Conservation (phyloP, 2,113 vertebrate species). For the Chitala chitala region DNA sequence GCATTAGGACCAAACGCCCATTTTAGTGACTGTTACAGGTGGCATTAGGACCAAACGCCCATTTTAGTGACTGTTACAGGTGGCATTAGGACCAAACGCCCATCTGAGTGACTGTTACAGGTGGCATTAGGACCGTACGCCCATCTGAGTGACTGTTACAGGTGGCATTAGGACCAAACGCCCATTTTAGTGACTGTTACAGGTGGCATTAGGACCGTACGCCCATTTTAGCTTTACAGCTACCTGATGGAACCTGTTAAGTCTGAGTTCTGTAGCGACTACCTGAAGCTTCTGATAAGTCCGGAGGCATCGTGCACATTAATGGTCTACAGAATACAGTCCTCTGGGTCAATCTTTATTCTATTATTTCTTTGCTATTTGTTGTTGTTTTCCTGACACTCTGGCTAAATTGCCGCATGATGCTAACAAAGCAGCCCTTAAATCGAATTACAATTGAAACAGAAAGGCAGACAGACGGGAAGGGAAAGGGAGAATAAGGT, state of each 20-base stretch:
- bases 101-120: too few species aligned
- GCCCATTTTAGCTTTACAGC: too few species aligned
- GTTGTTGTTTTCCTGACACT: conserved; percentile 1
- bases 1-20: too few species aligned
- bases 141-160: too few species aligned
- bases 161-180: too few species aligned
- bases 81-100: too few species aligned
- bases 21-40: too few species aligned
- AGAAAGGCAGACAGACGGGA: neutral
- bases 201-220: too few species aligned
- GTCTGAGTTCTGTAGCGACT: neutral
- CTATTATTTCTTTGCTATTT: neutral
- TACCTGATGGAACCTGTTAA: neutral
- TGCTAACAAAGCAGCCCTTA: neutral
- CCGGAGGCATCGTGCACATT: conserved; percentile 10
- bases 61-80: too few species aligned
- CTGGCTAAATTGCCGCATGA: neutral
- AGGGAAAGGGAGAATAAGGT: neutral
- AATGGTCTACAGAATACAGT: neutral
- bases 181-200: neutral
- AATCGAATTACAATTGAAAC: conserved; percentile 1
- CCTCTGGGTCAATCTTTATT: neutral
- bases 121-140: too few species aligned
- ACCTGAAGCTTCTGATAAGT: conserved; percentile 4
- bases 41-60: too few species aligned